These are phyloP conservation scores for Drosophila mettleri DNA, from an alignment of 2,888 invertebrate genomes.

Conservation along the genomic window DNA sequence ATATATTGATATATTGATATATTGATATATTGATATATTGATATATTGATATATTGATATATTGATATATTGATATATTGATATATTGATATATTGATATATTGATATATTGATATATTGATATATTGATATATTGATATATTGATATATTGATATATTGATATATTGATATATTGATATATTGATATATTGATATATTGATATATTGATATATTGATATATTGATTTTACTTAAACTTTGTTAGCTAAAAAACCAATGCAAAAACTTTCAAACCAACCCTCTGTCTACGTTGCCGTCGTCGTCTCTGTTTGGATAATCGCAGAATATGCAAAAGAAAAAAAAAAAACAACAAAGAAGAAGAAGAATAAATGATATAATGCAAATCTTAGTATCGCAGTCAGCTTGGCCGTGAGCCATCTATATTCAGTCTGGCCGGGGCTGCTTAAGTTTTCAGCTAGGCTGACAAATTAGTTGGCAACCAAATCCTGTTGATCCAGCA, in stretches of 20 bases:
- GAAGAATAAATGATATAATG: conserved; percentile 46
- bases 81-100: too few relatives aligned
- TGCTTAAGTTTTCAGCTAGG: neutral
- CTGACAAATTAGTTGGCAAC: conserved; percentile 19
- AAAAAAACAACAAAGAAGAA: neutral
- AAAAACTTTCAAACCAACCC: neutral
- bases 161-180: too few relatives aligned
- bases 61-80: too few relatives aligned
- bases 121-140: too few relatives aligned
- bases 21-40: too few relatives aligned
- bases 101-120: too few relatives aligned
- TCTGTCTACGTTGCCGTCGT: neutral
- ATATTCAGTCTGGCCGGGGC: neutral
- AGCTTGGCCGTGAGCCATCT: neutral
- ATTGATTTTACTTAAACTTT: too few relatives aligned
- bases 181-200: too few relatives aligned
- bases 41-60: too few relatives aligned
- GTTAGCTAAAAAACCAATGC: neutral
- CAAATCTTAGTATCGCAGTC: conserved; percentile 39
- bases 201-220: too few relatives aligned
- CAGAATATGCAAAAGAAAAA: neutral
- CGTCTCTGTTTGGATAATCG: neutral
- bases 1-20: too few relatives aligned
- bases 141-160: too few relatives aligned
- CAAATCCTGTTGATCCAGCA: conserved; percentile 17